A percentile compares a stretch with the other conserved stretches of the same genome.
These are phyloP conservation scores for Bicyclus anynana DNA, from an alignment of 1,140 invertebrate species.

Conservation along the genomic window DNA sequence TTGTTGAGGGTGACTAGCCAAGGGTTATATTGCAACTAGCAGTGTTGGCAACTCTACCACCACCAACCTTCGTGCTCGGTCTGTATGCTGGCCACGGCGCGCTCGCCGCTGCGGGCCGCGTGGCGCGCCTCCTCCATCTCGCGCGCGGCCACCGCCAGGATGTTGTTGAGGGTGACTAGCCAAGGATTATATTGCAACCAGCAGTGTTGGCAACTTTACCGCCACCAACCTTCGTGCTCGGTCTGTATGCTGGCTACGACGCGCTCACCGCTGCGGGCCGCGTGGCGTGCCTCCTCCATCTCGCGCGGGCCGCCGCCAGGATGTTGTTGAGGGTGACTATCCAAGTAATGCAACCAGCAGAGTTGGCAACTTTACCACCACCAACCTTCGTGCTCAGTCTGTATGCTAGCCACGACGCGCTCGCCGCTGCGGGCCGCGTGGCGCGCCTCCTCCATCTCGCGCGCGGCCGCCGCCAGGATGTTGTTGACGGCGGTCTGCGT, in stretches of 20 bases:
- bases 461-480: slow-evolving; percentile 64
- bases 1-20: too few relatives aligned
- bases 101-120: slow-evolving; percentile 33
- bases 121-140: slow-evolving; percentile 69
- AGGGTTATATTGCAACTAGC: too few relatives aligned
- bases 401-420: slow-evolving; percentile 59
- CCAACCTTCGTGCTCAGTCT: slow-evolving; percentile 48
- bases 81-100: slow-evolving; percentile 63
- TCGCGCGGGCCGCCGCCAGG: too few relatives aligned
- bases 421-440: slow-evolving; percentile 37
- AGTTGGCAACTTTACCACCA: slow-evolving; percentile 24
- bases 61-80: slow-evolving; percentile 43
- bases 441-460: slow-evolving; percentile 70
- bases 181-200: too few relatives aligned
- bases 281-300: slow-evolving; percentile 19
- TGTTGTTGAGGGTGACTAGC: too few relatives aligned
- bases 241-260: slow-evolving; percentile 65
- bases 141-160: slow-evolving; percentile 64
- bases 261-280: slow-evolving; percentile 32
- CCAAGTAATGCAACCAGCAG: too few relatives aligned
- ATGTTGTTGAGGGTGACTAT: too few relatives aligned
- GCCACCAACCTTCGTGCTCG: slow-evolving; percentile 18
- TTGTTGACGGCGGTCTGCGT: slow-evolving; percentile 70
- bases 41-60: slow-evolving; percentile 21
- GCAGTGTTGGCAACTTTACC: slow-evolving; percentile 20